These are phyloP conservation scores for Zygothrica quintamaculata DNA, from an alignment of 2,888 invertebrate genomes.

Conservation along the genomic window DNA sequence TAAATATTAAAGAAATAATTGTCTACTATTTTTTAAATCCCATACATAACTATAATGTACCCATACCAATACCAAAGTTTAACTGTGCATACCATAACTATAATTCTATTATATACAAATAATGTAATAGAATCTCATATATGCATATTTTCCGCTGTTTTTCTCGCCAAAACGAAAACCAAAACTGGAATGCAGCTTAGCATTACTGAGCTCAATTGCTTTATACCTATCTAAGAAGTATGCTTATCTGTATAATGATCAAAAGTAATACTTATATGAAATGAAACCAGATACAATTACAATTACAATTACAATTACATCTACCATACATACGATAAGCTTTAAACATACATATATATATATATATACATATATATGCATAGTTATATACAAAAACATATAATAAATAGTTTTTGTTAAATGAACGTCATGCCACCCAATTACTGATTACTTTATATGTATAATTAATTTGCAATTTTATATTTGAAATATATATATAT, in stretches of 20 bases:
- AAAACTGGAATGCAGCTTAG: no score
- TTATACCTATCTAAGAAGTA: no score
- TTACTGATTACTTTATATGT: constrained; percentile 38
- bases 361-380: constrained; percentile 30
- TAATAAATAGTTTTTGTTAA: constrained; percentile 19
- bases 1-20: constrained; percentile 16
- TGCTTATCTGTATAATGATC: no score
- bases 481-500: constrained; percentile 37
- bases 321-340: constrained; percentile 1
- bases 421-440: constrained; percentile 33
- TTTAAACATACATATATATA: no score
- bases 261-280: no score
- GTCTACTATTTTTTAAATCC: constrained; percentile 44
- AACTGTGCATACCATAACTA: constrained; percentile 31
- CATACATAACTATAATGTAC: not conserved
- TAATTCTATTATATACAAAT: constrained; percentile 7
- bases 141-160: no score
- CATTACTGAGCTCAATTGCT: no score
- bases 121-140: constrained; percentile 9
- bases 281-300: no score
- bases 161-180: no score
- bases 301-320: no score
- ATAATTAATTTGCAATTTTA: constrained; percentile 43
- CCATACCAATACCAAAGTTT: constrained; percentile 38
- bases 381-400: constrained; percentile 39